Conservation (phyloP, 2,113 vertebrate species). For the Saccopteryx bilineata region DNA sequence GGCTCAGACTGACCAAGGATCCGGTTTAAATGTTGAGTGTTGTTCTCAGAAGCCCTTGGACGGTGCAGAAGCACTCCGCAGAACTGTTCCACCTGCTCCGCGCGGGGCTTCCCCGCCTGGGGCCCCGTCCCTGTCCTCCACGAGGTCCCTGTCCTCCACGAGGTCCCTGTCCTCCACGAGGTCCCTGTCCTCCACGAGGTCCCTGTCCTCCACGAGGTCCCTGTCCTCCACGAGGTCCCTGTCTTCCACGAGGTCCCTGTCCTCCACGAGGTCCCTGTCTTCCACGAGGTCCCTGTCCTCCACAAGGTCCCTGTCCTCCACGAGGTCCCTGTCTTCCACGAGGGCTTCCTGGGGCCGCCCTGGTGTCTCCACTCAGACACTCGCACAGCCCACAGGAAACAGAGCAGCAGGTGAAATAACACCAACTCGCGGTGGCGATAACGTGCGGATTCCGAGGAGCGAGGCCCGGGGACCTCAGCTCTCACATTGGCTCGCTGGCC, state of each 20-base stretch:
- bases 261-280: too few species aligned
- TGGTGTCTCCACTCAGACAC: not conserved
- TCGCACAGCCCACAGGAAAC: not conserved
- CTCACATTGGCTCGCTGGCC: rapidly evolving
- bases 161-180: not conserved
- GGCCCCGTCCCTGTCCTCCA: not conserved
- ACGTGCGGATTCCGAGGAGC: rapidly evolving
- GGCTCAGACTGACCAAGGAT: not conserved
- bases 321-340: not conserved
- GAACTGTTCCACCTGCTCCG: rapidly evolving
- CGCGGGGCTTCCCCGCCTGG: too few species aligned
- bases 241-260: too few species aligned
- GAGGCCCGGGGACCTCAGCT: rapidly evolving
- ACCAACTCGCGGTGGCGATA: not conserved
- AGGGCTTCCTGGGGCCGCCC: rapidly evolving
- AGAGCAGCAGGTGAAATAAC: not conserved
- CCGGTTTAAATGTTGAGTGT: not conserved
- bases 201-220: too few species aligned
- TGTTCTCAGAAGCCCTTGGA: not conserved
- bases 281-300: too few species aligned
- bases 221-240: too few species aligned
- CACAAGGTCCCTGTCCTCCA: too few species aligned
- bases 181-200: too few species aligned
- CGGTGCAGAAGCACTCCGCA: not conserved
- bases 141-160: too few species aligned